These are phyloP conservation scores for Spodoptera frugiperda DNA, from an alignment of 1,140 invertebrate genomes.

Conservation along the genomic window DNA sequence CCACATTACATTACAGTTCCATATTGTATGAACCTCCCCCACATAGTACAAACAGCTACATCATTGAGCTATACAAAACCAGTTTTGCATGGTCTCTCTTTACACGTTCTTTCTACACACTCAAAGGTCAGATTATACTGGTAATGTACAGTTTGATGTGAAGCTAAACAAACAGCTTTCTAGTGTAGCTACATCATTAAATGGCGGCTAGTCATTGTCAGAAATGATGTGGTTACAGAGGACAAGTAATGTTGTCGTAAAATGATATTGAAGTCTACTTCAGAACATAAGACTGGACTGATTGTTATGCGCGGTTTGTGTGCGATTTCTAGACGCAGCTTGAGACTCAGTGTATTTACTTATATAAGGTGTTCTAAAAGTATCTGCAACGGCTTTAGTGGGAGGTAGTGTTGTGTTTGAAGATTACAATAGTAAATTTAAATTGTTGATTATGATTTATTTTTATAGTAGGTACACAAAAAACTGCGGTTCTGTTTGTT, in stretches of 20 bases:
- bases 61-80: background rate
- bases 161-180: background rate
- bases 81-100: background rate
- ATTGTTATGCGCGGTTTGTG: background rate
- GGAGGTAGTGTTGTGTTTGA: no score
- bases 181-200: background rate
- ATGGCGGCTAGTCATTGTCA: slow-evolving; percentile 27
- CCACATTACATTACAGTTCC: background rate
- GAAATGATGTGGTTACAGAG: slow-evolving; percentile 32
- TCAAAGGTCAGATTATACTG: no score
- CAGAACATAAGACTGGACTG: background rate
- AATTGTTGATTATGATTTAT: no score
- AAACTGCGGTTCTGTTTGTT: no score
- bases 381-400: no score
- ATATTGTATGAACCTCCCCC: background rate
- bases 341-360: no score
- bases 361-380: no score
- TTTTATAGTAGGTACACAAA: no score
- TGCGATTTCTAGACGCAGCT: background rate
- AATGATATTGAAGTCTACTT: background rate
- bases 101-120: no score
- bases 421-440: no score
- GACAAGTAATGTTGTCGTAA: background rate
- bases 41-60: background rate
- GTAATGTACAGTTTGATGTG: no score